Conservation (phyloP, 2,797 vertebrate genomes). For the Tenualosa thibaudeaui region DNA sequence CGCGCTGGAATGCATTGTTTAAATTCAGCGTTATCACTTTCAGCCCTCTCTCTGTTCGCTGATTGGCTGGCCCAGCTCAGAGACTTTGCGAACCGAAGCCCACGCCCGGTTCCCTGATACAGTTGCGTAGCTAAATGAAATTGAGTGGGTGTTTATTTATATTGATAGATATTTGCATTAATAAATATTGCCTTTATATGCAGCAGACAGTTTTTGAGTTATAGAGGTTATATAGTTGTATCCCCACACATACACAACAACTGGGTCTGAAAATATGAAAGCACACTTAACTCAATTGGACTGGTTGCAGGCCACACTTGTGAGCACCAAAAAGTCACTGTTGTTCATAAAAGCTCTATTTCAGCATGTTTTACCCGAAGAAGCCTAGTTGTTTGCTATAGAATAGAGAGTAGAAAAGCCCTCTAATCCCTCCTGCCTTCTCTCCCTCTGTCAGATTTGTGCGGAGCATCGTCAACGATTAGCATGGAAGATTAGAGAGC, state of each 20-base stretch:
- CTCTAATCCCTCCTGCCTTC: slow-evolving; percentile 60
- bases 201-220: too few species aligned
- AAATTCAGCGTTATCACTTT: too few species aligned
- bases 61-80: too few species aligned
- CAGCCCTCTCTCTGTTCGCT: too few species aligned
- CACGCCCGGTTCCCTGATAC: too few species aligned
- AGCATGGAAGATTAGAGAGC: slow-evolving; percentile 65
- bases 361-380: slow-evolving; percentile 39
- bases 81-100: too few species aligned
- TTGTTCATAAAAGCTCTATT: slow-evolving; percentile 32
- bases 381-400: slow-evolving; percentile 42
- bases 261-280: slow-evolving; percentile 31
- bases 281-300: slow-evolving; percentile 40
- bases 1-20: too few species aligned
- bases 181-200: too few species aligned
- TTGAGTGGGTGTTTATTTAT: too few species aligned
- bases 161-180: too few species aligned
- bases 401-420: slow-evolving; percentile 16
- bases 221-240: not conserved
- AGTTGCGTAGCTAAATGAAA: too few species aligned
- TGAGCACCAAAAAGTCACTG: slow-evolving; percentile 37
- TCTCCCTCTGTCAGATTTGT: not conserved
- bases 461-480: slow-evolving; percentile 66
- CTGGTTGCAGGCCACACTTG: slow-evolving; percentile 30
- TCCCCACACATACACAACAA: not conserved